These are phyloP conservation scores for Alosa alosa DNA, from an alignment of 2,113 vertebrate species.

Conservation along the genomic window DNA sequence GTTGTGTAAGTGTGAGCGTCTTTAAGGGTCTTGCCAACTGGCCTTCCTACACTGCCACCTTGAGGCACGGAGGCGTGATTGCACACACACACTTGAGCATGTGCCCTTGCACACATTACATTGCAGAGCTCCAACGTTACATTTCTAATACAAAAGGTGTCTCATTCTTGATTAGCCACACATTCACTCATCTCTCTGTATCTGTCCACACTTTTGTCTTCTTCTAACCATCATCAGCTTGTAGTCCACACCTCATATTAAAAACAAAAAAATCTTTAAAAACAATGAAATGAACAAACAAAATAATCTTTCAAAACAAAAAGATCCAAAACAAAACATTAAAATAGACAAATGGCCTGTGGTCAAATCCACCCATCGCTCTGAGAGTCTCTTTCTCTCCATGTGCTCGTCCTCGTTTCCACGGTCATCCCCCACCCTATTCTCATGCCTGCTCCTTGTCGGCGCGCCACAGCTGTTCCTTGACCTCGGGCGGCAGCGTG, in stretches of 20 bases:
- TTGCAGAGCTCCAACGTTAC: not conserved
- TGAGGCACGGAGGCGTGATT: not conserved
- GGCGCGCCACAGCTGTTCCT: conserved; percentile 88
- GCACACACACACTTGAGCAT: not conserved
- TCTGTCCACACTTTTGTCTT: not conserved
- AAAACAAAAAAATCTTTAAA: not conserved
- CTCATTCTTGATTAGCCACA: not conserved
- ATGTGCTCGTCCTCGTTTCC: not conserved
- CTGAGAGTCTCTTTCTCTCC: conserved; percentile 7
- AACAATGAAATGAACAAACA: conserved; percentile 22
- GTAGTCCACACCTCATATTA: conserved; percentile 30
- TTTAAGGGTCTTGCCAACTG: not conserved
- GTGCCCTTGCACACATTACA: not conserved
- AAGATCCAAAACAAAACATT: conserved; percentile 13
- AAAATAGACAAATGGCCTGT: conserved; percentile 1
- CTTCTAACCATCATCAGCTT: conserved; percentile 32
- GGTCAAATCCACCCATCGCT: not conserved
- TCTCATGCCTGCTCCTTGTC: conserved; percentile 91
- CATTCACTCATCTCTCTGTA: conserved; percentile 1
- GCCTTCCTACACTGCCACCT: conserved; percentile 2
- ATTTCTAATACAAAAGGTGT: not conserved
- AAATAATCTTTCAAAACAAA: conserved; percentile 16
- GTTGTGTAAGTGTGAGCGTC: not conserved
- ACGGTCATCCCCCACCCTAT: not conserved
- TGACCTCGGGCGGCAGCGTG: conserved; percentile 89